Evolutionary conservation across 2,113 vertebrate genomes (phyloP).

Genomic region (Hypocryptadius cinnamomeus): DNA sequence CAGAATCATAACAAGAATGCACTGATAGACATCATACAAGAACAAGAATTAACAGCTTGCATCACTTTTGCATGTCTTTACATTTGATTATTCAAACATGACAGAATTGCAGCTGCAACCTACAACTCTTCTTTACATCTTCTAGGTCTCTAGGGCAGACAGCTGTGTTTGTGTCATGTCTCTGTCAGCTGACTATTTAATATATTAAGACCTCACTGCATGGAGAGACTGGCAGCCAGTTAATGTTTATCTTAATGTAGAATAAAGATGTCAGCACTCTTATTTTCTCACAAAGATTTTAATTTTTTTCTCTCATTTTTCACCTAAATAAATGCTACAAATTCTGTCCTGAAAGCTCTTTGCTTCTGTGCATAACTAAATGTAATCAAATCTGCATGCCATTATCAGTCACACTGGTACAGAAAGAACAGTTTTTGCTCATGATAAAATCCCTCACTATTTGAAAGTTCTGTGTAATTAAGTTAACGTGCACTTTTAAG

Average conservation of each 20-base stretch:
- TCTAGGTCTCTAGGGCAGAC: not conserved
- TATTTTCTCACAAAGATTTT: not conserved
- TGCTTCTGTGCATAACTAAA: not conserved
- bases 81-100: not conserved
- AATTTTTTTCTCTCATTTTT: not conserved
- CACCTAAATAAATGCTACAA: not conserved
- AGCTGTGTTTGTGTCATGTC: not conserved
- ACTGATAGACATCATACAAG: not conserved
- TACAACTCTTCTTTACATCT: not conserved
- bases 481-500: not conserved
- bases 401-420: not conserved
- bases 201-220: not conserved
- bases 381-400: not conserved
- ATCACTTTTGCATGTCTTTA: not conserved
- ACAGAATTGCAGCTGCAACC: not conserved
- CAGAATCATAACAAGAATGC: not conserved
- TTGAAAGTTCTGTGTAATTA: not conserved
- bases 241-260: not conserved
- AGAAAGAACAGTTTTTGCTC: not conserved
- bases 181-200: not conserved
- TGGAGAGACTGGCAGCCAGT: not conserved
- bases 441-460: not conserved
- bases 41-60: not conserved
- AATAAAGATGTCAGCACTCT: not conserved
- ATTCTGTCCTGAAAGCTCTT: not conserved